phyloP scores from a whole-genome alignment of 1,140 invertebrate genomes.

The Rhopalosiphum padi region DNA sequence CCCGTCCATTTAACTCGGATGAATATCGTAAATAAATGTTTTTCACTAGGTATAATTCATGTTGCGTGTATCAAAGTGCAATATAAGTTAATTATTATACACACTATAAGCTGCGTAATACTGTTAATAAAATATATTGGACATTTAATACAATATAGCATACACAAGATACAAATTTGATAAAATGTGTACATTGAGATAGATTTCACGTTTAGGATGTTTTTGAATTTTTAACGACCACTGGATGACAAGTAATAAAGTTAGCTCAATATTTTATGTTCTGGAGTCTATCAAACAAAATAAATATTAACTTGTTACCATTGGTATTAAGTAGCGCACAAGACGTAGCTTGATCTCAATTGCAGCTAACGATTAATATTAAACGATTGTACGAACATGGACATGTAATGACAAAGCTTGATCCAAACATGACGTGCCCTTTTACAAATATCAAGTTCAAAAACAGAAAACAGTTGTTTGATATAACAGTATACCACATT shows the following conservation, averaged over 20 bases:
- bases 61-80: not conserved
- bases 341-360: not conserved
- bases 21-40: slow-evolving; percentile 1
- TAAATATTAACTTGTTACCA: slow-evolving; percentile 8
- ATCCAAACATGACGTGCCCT: not conserved
- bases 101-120: not conserved
- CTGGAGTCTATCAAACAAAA: not conserved
- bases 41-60: not conserved
- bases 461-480: not conserved
- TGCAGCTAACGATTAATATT: not conserved
- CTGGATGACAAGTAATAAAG: not conserved
- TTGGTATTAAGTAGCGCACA: not conserved
- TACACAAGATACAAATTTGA: not conserved
- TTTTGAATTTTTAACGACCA: not conserved
- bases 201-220: not conserved
- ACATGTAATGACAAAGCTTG: not conserved
- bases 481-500: not conserved
- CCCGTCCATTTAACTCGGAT: not conserved
- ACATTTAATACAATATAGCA: not conserved
- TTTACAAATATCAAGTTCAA: not conserved
- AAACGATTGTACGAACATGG: not conserved
- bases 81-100: not conserved
- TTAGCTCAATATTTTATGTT: not conserved
- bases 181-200: not conserved
- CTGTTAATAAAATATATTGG: not conserved